phyloP scores from a whole-genome alignment of 2,113 vertebrate species.

The Bujurquina vittata region DNA sequence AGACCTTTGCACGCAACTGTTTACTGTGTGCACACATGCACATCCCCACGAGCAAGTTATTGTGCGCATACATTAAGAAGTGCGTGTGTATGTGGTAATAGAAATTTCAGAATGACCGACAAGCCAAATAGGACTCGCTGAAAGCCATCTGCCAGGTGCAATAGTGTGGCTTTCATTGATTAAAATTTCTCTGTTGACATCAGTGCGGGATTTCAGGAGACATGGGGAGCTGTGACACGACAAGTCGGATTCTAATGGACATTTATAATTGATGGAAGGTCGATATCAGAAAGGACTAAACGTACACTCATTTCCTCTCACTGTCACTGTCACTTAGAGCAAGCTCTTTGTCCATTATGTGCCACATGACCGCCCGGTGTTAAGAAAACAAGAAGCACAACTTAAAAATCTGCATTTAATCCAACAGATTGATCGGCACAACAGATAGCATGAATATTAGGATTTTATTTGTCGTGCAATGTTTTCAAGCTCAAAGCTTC shows the following conservation, averaged over 20 bases:
- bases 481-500: not conserved
- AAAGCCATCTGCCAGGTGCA: conserved; percentile 52
- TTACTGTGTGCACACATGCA: not conserved
- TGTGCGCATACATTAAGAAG: not conserved
- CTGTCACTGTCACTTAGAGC: conserved; percentile 39
- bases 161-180: conserved; percentile 60
- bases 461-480: conserved; percentile 5
- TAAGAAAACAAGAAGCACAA: not conserved
- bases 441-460: not conserved
- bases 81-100: conserved; percentile 7
- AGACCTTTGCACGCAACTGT: conserved; percentile 70
- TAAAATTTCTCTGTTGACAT: conserved; percentile 28
- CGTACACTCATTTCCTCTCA: not conserved
- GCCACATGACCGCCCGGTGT: conserved; percentile 12
- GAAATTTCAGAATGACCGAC: conserved; percentile 30
- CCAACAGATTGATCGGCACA: not conserved
- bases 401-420: not conserved
- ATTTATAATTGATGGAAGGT: conserved; percentile 62
- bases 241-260: conserved; percentile 65
- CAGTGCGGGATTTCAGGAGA: conserved; percentile 36
- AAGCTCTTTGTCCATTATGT: not conserved
- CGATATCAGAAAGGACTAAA: conserved; percentile 8
- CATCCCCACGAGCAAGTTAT: not conserved
- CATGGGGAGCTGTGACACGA: conserved; percentile 40
- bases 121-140: conserved; percentile 18